A percentile compares a stretch with the other conserved stretches of the same genome.
Conservation (phyloP, 2,113 vertebrate genomes). For the Alethe diademata region DNA sequence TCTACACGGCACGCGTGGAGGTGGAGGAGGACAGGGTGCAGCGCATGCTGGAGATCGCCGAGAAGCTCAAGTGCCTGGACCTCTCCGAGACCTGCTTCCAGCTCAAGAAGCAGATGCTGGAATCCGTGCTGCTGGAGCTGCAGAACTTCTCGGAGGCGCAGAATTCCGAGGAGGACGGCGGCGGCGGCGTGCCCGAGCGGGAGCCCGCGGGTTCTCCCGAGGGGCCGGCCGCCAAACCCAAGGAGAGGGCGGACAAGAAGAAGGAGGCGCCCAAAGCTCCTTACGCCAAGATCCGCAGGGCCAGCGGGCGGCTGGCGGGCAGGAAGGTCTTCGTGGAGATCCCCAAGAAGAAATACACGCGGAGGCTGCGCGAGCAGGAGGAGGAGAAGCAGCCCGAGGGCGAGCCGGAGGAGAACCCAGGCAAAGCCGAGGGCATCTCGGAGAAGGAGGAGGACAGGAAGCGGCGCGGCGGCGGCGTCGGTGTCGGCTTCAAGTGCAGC, state of each 20-base stretch:
- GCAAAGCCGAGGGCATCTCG: not conserved
- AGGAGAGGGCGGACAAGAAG: constrained; percentile 56
- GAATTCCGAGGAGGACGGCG: constrained; percentile 36
- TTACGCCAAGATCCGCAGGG: constrained; percentile 71
- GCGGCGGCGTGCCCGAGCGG: not conserved
- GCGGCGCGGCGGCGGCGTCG: not conserved
- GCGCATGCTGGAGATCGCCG: constrained; percentile 81
- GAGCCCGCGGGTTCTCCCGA: not conserved
- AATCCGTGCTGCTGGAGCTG: constrained; percentile 78
- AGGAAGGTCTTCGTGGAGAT: constrained; percentile 80
- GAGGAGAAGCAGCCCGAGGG: not conserved
- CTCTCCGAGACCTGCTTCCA: constrained; percentile 83
- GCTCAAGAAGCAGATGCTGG: constrained; percentile 80
- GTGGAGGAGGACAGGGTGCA: constrained; percentile 82
- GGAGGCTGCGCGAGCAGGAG: constrained; percentile 71
- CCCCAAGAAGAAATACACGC: constrained; percentile 78
- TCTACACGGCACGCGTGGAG: constrained; percentile 87
- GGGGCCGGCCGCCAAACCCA: constrained; percentile 3
- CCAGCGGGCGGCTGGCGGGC: constrained; percentile 77
- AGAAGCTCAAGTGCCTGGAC: constrained; percentile 86
- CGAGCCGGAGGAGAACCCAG: not conserved
- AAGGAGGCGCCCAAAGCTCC: constrained; percentile 64
- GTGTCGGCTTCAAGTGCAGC: constrained; percentile 77
- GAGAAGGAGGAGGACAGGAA: constrained; percentile 53
- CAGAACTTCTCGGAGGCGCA: constrained; percentile 78